Conservation (phyloP, 1,140 invertebrate species). For the Thaumatotibia leucotreta region DNA sequence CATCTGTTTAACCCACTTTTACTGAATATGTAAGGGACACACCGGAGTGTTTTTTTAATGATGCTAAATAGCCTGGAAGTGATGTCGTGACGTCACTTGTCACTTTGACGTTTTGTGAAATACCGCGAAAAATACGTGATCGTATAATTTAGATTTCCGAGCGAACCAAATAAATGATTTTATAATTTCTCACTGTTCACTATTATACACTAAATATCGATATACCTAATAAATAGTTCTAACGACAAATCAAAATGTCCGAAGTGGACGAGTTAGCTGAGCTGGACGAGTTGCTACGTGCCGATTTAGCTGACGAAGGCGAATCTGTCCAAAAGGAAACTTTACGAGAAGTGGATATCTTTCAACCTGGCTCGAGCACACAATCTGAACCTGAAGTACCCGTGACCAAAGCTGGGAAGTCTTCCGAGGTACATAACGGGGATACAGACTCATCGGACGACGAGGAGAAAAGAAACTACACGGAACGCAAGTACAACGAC, state of each 20-base stretch:
- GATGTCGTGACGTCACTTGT: too few species aligned
- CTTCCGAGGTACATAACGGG: slow-evolving; percentile 77
- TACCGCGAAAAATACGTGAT: neutral
- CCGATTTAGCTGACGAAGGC: slow-evolving; percentile 44
- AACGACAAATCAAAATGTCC: slow-evolving; percentile 35
- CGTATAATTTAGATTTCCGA: too few species aligned
- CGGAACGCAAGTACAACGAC: slow-evolving; percentile 82
- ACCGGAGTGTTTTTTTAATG: neutral
- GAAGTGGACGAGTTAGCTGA: slow-evolving; percentile 63
- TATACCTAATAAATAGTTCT: neutral
- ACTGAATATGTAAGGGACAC: neutral
- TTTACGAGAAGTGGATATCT: slow-evolving; percentile 55
- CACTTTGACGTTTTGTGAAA: neutral
- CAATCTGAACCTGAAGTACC: slow-evolving; percentile 18
- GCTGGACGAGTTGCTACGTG: slow-evolving; percentile 64
- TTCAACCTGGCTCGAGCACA: slow-evolving; percentile 28
- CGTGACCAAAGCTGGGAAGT: slow-evolving; percentile 24
- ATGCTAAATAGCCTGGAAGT: neutral
- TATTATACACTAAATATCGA: neutral
- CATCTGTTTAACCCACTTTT: neutral
- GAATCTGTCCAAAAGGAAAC: slow-evolving; percentile 20
- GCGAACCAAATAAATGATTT: too few species aligned
- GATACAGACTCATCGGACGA: slow-evolving; percentile 88
- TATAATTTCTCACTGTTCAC: too few species aligned
- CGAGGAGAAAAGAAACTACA: slow-evolving; percentile 85